Evolutionary conservation across 2,888 invertebrate species (phyloP).

Genomic region (Myopa testacea): DNA sequence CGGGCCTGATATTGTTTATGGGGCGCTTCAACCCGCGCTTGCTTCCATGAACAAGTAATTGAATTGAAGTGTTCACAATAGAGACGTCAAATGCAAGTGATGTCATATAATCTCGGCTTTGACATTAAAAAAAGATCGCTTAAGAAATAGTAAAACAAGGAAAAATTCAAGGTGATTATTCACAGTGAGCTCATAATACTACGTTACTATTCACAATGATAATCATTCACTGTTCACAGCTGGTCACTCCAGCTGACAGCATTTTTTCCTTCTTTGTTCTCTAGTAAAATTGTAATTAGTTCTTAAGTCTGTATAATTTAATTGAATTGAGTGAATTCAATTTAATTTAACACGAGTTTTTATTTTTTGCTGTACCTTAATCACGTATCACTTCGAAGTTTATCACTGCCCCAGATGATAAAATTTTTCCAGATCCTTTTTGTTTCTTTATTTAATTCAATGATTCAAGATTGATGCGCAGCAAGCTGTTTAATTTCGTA

Average conservation of each 20-base stretch:
- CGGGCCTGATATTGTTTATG: slow-evolving; percentile 90
- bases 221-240: background rate
- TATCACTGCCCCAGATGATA: background rate
- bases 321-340: background rate
- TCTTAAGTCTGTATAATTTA: slow-evolving; percentile 16
- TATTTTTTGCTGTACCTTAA: slow-evolving; percentile 64
- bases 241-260: background rate
- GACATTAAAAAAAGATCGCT: background rate
- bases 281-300: slow-evolving; percentile 48
- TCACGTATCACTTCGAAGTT: slow-evolving; percentile 55
- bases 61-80: background rate
- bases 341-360: background rate
- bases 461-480: slow-evolving; percentile 63
- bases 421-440: background rate
- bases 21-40: slow-evolving; percentile 88
- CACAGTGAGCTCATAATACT: background rate
- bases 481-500: slow-evolving; percentile 48
- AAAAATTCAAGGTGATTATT: slow-evolving; percentile 4
- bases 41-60: slow-evolving; percentile 73
- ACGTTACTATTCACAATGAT: background rate
- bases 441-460: background rate
- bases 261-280: slow-evolving; percentile 32
- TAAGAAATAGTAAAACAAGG: background rate
- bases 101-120: background rate
- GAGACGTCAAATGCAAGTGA: background rate